phyloP scores from a whole-genome alignment of 1,140 invertebrate genomes.

The Bombus haemorrhoidalis region DNA sequence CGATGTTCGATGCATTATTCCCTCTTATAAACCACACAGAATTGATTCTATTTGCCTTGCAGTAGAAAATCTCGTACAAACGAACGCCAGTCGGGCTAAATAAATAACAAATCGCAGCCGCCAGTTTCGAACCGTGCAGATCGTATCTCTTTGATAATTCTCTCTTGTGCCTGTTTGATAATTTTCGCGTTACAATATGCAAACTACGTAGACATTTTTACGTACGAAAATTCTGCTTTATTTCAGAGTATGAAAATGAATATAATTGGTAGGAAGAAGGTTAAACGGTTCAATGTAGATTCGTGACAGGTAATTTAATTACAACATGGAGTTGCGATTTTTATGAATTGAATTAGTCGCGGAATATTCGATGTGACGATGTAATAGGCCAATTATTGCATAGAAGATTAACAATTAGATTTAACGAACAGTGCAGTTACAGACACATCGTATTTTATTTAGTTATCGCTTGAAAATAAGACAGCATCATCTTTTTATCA shows the following conservation, averaged over 20 bases:
- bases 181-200: not conserved
- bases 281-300: not conserved
- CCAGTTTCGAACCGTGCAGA: not conserved
- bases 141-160: not conserved
- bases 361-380: not conserved
- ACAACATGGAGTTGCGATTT: not conserved
- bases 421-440: not conserved
- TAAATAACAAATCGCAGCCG: not conserved
- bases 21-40: not conserved
- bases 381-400: not conserved
- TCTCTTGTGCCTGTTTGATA: not conserved
- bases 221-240: not conserved
- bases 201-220: not conserved
- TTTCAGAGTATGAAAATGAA: not conserved
- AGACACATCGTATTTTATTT: not conserved
- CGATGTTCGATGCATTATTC: slow-evolving; percentile 45
- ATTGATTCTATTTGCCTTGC: slow-evolving; percentile 77
- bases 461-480: no score
- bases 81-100: not conserved
- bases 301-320: not conserved
- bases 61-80: slow-evolving; percentile 70
- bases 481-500: no score
- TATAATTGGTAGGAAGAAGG: not conserved
- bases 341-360: not conserved
- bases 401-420: no score